Percentiles rank a stretch among this genome's conserved stretches.
phyloP scores from a whole-genome alignment of 2,797 vertebrate genomes.

The Ctenopoma multispine region DNA sequence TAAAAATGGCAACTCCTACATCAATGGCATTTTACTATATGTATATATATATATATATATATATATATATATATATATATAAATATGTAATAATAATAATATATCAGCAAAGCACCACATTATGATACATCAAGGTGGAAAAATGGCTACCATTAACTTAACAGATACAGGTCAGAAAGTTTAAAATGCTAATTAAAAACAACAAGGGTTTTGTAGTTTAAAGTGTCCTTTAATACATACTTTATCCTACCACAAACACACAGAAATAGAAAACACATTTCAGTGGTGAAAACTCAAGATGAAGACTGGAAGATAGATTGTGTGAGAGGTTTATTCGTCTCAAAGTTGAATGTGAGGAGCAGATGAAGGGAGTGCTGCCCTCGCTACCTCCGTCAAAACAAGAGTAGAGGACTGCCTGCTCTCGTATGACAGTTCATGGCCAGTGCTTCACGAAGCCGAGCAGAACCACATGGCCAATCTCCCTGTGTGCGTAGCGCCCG shows the following conservation, averaged over 20 bases:
- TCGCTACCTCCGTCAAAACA: slow-evolving; percentile 64
- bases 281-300: slow-evolving; percentile 34
- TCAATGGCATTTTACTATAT: slow-evolving; percentile 16
- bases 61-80: no score
- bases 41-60: no score
- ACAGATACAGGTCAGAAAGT: not conserved
- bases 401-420: slow-evolving; percentile 36
- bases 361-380: slow-evolving; percentile 51
- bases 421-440: slow-evolving; percentile 44
- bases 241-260: not conserved
- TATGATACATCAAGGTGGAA: no score
- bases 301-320: slow-evolving; percentile 33
- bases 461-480: slow-evolving; percentile 65
- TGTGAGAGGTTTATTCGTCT: slow-evolving; percentile 29
- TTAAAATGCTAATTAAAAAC: not conserved
- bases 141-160: no score
- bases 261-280: slow-evolving; percentile 10
- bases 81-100: no score
- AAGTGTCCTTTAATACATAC: no score
- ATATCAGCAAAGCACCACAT: not conserved
- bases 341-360: slow-evolving; percentile 57
- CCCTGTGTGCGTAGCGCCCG: slow-evolving; percentile 28
- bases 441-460: slow-evolving; percentile 60
- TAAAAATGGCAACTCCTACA: not conserved
- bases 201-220: not conserved